Evolutionary conservation across 2,113 vertebrate genomes (phyloP).

Genomic region (Perca flavescens): DNA sequence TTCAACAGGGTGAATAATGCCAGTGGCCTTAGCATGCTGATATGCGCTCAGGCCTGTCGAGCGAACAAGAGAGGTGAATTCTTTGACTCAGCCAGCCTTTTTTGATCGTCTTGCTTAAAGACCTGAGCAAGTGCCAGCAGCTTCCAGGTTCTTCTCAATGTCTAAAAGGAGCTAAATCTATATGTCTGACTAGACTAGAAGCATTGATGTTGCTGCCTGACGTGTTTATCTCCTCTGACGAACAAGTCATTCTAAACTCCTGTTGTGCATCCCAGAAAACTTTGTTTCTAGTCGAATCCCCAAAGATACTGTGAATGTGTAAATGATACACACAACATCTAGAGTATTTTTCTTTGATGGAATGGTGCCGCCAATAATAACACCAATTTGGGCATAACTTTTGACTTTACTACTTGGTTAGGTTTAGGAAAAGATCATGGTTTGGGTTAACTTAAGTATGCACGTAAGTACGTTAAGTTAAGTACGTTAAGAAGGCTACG

Average conservation of each 20-base stretch:
- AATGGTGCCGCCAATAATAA: background rate
- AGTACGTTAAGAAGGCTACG: too few relatives aligned
- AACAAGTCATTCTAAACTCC: background rate
- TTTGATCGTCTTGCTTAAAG: conserved; percentile 21
- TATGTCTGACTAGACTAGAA: background rate
- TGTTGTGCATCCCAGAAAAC: background rate
- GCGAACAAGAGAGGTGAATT: conserved; percentile 45
- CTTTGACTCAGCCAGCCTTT: conserved; percentile 48
- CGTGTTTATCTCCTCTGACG: background rate
- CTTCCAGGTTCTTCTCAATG: conserved; percentile 4
- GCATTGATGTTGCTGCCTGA: background rate
- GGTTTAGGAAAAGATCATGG: too few relatives aligned
- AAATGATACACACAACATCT: background rate
- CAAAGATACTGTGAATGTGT: background rate
- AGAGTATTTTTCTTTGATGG: background rate
- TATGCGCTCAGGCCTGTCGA: conserved; percentile 76
- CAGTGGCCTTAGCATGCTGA: conserved; percentile 65
- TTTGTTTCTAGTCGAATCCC: background rate
- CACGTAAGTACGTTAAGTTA: too few relatives aligned
- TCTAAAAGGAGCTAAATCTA: background rate
- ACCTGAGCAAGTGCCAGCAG: conserved; percentile 20
- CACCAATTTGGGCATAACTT: background rate
- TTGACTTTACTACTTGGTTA: too few relatives aligned
- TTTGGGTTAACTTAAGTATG: too few relatives aligned
- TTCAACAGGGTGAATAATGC: conserved; percentile 35